These are phyloP conservation scores for Drosophila rufa DNA, from an alignment of 1,140 invertebrate genomes.

Conservation along the genomic window DNA sequence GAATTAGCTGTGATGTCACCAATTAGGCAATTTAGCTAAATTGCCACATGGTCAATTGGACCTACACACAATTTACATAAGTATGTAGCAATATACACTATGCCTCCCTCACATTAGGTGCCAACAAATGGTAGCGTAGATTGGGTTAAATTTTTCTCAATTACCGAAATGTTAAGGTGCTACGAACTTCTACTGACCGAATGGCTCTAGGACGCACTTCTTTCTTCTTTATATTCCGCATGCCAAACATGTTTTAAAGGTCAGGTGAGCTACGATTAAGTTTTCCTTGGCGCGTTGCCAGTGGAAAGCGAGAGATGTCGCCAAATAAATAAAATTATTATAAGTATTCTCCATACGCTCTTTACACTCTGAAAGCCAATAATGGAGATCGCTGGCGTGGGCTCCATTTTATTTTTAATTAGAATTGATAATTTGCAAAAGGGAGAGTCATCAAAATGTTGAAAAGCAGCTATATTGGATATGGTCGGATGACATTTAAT, in stretches of 20 bases:
- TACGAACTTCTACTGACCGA: constrained; percentile 59
- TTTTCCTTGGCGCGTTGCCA: background rate
- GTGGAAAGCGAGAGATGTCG: background rate
- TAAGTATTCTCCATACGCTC: too few species aligned
- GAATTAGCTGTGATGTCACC: constrained; percentile 4
- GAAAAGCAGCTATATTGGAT: too few species aligned
- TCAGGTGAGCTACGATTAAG: constrained; percentile 27
- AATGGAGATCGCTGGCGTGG: background rate
- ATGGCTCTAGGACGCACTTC: constrained; percentile 9
- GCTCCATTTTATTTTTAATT: background rate
- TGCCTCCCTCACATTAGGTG: background rate
- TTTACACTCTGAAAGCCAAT: too few species aligned
- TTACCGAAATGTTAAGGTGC: constrained; percentile 56
- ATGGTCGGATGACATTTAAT: too few species aligned
- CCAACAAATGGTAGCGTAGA: background rate
- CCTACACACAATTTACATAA: background rate
- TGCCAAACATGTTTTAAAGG: constrained; percentile 44
- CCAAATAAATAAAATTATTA: background rate
- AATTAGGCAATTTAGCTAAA: constrained; percentile 7
- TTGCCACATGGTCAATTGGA: background rate
- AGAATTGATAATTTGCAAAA: too few species aligned
- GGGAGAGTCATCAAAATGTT: too few species aligned
- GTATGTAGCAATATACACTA: background rate
- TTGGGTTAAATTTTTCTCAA: background rate
- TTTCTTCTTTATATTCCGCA: constrained; percentile 31